Base-by-base conservation (phyloP, 1,140 invertebrate genomes). In the Cherax destructor region DNA sequence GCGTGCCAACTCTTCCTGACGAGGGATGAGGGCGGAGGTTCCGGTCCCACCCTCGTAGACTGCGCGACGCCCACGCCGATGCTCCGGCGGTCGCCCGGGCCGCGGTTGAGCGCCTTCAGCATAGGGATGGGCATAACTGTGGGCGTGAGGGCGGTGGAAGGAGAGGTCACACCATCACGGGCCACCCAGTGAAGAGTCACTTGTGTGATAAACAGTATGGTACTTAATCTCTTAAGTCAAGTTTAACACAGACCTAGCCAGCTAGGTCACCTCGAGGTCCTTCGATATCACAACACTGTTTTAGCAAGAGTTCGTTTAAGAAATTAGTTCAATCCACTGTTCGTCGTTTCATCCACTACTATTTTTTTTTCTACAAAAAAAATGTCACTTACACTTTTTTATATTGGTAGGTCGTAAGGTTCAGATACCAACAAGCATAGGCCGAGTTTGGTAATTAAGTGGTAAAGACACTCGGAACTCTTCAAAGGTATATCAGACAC, bases 1-100 rank as follows among this genome's bases (percentile, higher is more conserved):
- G 90, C 90, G 69, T 91, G 90, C 90, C 90, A 91, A 69, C 90
- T 91, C 90, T 91, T 91, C 90, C 90, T 49, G 78, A 91, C 84
- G 84, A 91, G 24, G 90, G 90, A 86, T 84, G 88, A 91, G 84
- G 90, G 84, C 30, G 84, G 83, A 86, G 84, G 90, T 81, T 86
- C 69, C n/a, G 84, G 84, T 21, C 65, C 77, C 3, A 91, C 78
- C 59, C 50, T 85, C 5, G 77, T 47, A 16, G 86, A 49, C 30
- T 89, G 86, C 21, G n/a, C 84, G 11, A 90, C 86, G 50, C 86
- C 90, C 74, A 87, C 85, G 49, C 91, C 87, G 30, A 92, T 74
- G 59, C 92, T 92, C 76, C 92, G 24, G 4, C 92, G 80, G 83
- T 89, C 86, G 10, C 80, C 84, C 18, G 84, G 80, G 69, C 41